These are phyloP conservation scores for Darevskia mixta DNA, from an alignment of 2,797 vertebrate species.

Conservation along the genomic window DNA sequence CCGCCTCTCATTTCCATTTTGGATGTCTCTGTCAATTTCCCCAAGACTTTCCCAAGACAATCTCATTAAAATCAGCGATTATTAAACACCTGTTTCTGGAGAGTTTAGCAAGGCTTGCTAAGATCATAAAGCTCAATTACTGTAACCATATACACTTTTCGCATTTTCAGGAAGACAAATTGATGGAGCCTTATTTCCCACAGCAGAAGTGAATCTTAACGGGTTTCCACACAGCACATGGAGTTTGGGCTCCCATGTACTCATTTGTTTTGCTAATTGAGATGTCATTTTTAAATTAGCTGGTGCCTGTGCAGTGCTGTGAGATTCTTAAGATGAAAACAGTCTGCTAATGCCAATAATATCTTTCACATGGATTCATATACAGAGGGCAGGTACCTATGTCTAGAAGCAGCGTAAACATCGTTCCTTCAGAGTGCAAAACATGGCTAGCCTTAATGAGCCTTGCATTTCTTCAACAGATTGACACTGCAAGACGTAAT, in stretches of 20 bases:
- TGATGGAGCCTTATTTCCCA: slow-evolving; percentile 5
- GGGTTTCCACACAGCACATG: neutral
- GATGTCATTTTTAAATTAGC: slow-evolving; percentile 11
- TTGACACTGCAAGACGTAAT: neutral
- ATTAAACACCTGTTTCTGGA: slow-evolving; percentile 7
- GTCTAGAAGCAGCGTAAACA: neutral
- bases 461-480: neutral
- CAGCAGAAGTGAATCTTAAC: slow-evolving; percentile 25
- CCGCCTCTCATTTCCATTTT: neutral
- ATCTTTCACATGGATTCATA: neutral
- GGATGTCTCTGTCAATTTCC: slow-evolving; percentile 7
- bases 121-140: slow-evolving; percentile 18
- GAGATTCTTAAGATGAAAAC: neutral
- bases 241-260: neutral
- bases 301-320: neutral
- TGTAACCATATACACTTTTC: neutral
- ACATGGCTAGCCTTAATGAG: neutral
- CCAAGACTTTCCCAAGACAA: neutral
- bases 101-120: slow-evolving; percentile 30
- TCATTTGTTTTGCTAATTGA: slow-evolving; percentile 9
- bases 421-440: neutral
- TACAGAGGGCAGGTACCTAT: neutral
- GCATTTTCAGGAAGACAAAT: slow-evolving; percentile 13
- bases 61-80: slow-evolving; percentile 12
- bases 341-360: slow-evolving; percentile 29